These are phyloP conservation scores for Colistium nudipinnis DNA, from an alignment of 2,113 vertebrate species.

Conservation along the genomic window DNA sequence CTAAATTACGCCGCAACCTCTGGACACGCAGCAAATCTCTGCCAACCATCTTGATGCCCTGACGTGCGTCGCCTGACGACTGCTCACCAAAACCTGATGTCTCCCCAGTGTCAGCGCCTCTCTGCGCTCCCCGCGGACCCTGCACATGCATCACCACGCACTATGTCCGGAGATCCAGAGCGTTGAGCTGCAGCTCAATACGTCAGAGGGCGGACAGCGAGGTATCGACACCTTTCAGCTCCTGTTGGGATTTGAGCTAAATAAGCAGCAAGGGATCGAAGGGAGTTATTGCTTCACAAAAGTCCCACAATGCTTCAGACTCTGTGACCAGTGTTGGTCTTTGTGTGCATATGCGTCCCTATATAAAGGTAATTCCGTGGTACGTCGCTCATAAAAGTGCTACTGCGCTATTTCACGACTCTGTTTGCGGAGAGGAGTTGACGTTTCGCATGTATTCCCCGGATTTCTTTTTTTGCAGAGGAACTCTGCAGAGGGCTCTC, in stretches of 20 bases:
- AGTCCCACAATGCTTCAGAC: conserved; percentile 12
- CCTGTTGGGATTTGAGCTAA: conserved; percentile 39
- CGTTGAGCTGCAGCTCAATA: conserved; percentile 63
- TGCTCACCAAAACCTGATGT: neutral
- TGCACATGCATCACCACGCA: conserved; percentile 34
- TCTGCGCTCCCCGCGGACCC: conserved; percentile 34
- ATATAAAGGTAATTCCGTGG: neutral
- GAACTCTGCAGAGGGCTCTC: neutral
- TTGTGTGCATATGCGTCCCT: neutral
- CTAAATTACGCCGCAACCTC: conserved; percentile 49
- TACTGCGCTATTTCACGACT: neutral
- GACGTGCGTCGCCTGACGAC: conserved; percentile 17
- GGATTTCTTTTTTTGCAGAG: too few species aligned
- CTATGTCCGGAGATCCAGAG: conserved; percentile 43
- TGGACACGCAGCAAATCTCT: conserved; percentile 32
- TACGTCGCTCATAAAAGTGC: neutral
- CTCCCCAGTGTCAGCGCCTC: conserved; percentile 36
- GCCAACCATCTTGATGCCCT: conserved; percentile 57
- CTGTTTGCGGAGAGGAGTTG: neutral
- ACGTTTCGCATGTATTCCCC: neutral
- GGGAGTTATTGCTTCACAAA: conserved; percentile 24
- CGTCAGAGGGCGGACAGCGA: conserved; percentile 32
- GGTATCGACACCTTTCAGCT: conserved; percentile 53
- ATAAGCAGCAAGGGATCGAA: conserved; percentile 24
- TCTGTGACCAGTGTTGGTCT: neutral